Evolutionary conservation across 2,888 invertebrate genomes (phyloP).

Genomic region (Adineta ricciae): DNA sequence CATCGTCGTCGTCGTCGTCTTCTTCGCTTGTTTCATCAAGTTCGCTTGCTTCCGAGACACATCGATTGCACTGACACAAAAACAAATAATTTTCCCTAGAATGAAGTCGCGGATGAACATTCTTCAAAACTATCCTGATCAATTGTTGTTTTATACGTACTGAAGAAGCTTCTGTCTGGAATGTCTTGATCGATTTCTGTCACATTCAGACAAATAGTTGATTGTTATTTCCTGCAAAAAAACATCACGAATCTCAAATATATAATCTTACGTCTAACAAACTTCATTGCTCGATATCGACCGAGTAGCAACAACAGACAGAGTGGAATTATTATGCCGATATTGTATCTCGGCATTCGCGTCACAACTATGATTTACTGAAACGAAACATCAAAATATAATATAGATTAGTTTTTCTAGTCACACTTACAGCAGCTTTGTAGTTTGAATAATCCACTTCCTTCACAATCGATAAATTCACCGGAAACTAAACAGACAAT

Average conservation of each 20-base stretch:
- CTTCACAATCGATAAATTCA: conserved; percentile 78
- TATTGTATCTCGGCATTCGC: conserved; percentile 79
- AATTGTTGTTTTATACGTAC: conserved; percentile 40
- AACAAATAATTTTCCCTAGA: conserved; percentile 52
- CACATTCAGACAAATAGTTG: conserved; percentile 78
- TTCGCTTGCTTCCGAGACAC: conserved; percentile 63
- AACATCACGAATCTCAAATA: neutral
- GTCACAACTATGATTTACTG: conserved; percentile 77
- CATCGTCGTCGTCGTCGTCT: conserved; percentile 55
- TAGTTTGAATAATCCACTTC: conserved; percentile 72
- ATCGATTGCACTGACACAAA: conserved; percentile 68
- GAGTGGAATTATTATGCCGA: conserved; percentile 65
- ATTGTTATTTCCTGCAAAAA: conserved; percentile 66
- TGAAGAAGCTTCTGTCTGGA: conserved; percentile 68
- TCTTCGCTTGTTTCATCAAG: conserved; percentile 71
- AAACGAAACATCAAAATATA: conserved; percentile 8
- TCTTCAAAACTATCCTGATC: no score
- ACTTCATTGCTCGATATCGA: conserved; percentile 66
- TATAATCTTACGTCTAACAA: neutral
- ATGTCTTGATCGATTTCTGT: conserved; percentile 68
- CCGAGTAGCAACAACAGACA: conserved; percentile 57
- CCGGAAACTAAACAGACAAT: conserved; percentile 49
- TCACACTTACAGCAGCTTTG: conserved; percentile 60
- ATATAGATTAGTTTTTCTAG: no score
- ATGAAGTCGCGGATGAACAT: conserved; percentile 26